Base-by-base conservation (phyloP, 2,797 vertebrate species). In the Naso thynnoides region DNA sequence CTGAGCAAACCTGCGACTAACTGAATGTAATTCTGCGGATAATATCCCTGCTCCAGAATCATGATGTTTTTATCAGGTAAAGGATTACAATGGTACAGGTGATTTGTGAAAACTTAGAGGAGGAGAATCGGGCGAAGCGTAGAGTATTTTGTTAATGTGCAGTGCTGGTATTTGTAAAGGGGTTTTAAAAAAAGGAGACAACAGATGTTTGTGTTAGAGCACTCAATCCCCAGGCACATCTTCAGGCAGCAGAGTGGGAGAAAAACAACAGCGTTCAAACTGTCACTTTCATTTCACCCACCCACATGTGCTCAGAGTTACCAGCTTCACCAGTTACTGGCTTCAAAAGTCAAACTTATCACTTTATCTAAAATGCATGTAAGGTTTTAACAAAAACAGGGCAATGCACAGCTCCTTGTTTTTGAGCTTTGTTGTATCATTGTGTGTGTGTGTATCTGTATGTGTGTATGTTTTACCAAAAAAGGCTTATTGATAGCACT, bases 151-250 rank as follows among this genome's bases (percentile, higher is more conserved):
- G 83, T 68, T 70, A 79, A 78, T 85, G 80, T 71, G 41, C 60
- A 18, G 15, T 59, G 71, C 49, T 55, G 42, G 52, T 74, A 70
- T 87, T 84, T 89, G 73, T 78, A 82, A 62, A 55, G 66, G n/a
- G 77, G 64, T 81, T 81, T 83, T 76, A 49, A 65, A 84, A 50
- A 73, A 36, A 61, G 64, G 45, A 82, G 66, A 57, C 85, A 89
- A 89, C 90, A 93, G 88, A 91, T 93, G 93, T 87, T 90, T 86
- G 77, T 58, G 81, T 85, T 88, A n/a, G 62, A 83, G 54, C 44
- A 41, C 53, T 78, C 68, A 45, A 49, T 91, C 89, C 85, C 88
- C 74, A 65, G 85, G 82, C 79, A 57, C 74, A 66, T 78, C 76
- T 66, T 69, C 50, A 78, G 73, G 79, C 65, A 70, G 58, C 50